phyloP scores from a whole-genome alignment of 2,113 vertebrate genomes.

The Dipodomys ordii region DNA sequence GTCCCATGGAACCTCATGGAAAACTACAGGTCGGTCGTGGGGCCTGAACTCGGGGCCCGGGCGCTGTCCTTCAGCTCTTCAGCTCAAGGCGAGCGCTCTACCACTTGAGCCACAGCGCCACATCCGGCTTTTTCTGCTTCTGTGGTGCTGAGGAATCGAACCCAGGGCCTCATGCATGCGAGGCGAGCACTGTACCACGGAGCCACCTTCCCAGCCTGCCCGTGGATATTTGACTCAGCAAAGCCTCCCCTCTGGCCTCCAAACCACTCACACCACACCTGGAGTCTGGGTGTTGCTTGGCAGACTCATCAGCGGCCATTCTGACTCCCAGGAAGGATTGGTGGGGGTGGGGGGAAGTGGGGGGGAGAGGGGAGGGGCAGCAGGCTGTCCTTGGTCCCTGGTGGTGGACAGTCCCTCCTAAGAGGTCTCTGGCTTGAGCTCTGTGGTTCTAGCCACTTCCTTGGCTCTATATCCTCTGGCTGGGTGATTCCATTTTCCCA shows the following conservation, averaged over 20 bases:
- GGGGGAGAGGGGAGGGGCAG: rapidly evolving
- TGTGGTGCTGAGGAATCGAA: no score
- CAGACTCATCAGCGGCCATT: slow-evolving; percentile 17
- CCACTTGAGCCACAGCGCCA: no score
- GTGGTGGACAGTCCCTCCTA: not conserved
- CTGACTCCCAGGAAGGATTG: not conserved
- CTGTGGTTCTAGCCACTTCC: not conserved
- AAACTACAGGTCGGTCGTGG: no score
- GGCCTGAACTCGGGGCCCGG: no score
- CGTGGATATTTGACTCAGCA: slow-evolving; percentile 35
- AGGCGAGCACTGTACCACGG: no score
- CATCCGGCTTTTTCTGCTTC: no score
- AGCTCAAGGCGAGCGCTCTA: no score
- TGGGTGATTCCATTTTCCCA: slow-evolving; percentile 45
- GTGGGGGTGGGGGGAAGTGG: no score
- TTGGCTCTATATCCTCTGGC: slow-evolving; percentile 48
- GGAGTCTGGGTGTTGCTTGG: not conserved
- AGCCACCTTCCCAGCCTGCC: not conserved
- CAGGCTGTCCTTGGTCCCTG: not conserved
- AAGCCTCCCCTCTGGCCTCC: slow-evolving; percentile 21
- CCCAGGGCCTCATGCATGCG: no score
- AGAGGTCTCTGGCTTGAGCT: not conserved
- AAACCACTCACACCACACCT: not conserved
- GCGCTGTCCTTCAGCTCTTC: no score
- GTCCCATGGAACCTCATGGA: no score